These are phyloP conservation scores for Macrosiphum euphorbiae DNA, from an alignment of 2,888 invertebrate genomes.

Conservation along the genomic window DNA sequence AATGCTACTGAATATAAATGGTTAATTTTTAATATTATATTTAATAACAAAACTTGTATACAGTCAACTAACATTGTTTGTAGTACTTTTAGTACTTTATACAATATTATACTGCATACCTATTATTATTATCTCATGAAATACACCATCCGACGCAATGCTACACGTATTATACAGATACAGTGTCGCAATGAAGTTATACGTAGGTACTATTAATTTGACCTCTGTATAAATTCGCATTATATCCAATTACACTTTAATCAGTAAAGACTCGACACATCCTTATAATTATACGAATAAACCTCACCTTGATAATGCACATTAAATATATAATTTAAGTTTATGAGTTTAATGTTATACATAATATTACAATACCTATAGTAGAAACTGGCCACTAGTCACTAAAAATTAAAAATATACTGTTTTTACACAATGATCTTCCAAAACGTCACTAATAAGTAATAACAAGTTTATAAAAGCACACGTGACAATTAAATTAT, in stretches of 20 bases:
- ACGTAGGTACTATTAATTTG: not conserved
- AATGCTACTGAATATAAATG: not conserved
- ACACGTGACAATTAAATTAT: not conserved
- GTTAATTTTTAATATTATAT: not conserved
- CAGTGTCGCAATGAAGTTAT: not conserved
- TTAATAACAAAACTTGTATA: not conserved
- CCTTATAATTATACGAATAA: not conserved
- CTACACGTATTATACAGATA: not conserved
- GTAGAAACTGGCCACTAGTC: not conserved
- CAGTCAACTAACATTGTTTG: not conserved
- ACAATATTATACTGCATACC: too few species aligned
- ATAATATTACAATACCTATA: not conserved
- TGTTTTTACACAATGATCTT: not conserved
- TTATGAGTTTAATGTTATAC: not conserved
- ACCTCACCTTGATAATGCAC: not conserved
- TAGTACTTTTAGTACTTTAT: too few species aligned
- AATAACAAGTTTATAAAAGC: not conserved
- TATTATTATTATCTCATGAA: not conserved
- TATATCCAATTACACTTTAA: not conserved
- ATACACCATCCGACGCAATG: not conserved
- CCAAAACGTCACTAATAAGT: not conserved
- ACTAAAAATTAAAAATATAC: not conserved
- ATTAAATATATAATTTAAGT: not conserved
- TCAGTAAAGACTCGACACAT: not conserved
- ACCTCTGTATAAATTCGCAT: not conserved